A percentile compares a stretch with the other conserved stretches of the same genome.
These are phyloP conservation scores for Cochlearius cochlearius DNA, from an alignment of 2,113 vertebrate species.

Conservation along the genomic window DNA sequence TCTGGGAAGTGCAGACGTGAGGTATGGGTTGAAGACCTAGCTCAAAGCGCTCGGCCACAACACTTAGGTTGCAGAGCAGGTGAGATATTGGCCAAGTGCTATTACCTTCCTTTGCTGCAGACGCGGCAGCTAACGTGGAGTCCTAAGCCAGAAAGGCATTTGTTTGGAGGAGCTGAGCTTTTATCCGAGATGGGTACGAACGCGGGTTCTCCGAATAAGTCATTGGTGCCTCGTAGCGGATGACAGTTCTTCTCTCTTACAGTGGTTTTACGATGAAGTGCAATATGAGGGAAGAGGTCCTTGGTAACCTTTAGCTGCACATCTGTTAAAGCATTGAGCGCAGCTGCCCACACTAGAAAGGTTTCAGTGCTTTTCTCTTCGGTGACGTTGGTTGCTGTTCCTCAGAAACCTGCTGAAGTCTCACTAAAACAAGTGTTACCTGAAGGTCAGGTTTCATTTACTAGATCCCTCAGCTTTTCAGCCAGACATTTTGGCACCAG, in stretches of 20 bases:
- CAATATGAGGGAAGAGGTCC: neutral
- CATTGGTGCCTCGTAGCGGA: rapidly evolving
- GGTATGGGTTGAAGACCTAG: neutral
- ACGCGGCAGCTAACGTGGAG: rapidly evolving
- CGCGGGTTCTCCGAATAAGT: rapidly evolving
- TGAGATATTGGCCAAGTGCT: neutral
- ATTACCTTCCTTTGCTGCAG: neutral
- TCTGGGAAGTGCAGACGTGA: neutral
- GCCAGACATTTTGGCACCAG: neutral
- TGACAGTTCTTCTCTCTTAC: neutral
- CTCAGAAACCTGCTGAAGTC: neutral
- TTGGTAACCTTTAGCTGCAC: neutral
- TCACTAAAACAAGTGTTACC: neutral
- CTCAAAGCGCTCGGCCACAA: neutral
- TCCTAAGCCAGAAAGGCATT: neutral
- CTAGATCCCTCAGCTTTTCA: neutral
- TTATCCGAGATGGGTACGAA: neutral
- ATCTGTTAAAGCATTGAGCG: neutral
- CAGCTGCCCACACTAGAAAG: neutral
- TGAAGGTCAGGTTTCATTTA: neutral
- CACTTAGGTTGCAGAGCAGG: rapidly evolving
- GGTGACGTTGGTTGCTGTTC: neutral
- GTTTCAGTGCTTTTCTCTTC: neutral
- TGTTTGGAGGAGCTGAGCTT: neutral
- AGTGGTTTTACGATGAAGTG: neutral